These are phyloP conservation scores for Meganola albula DNA, from an alignment of 2,888 invertebrate genomes.

Conservation along the genomic window DNA sequence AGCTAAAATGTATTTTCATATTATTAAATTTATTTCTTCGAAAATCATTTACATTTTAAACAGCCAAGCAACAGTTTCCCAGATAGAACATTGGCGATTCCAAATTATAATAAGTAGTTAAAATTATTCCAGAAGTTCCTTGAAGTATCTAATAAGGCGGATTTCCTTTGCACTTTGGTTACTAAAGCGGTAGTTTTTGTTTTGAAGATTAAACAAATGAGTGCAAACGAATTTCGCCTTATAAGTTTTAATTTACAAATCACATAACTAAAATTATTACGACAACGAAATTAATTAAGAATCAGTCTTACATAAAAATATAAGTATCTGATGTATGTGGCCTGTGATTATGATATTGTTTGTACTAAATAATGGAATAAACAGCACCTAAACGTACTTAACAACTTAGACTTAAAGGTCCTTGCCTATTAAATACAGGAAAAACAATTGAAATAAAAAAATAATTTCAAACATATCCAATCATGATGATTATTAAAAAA, in stretches of 20 bases:
- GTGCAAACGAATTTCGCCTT: slow-evolving; percentile 10
- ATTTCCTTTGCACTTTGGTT: no score
- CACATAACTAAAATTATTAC: slow-evolving; percentile 39
- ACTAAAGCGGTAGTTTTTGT: no score
- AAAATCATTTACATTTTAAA: slow-evolving; percentile 1
- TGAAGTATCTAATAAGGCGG: no score
- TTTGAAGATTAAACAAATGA: no score
- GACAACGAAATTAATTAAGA: slow-evolving; percentile 34
- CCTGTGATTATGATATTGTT: slow-evolving; percentile 31
- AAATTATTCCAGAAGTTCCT: no score
- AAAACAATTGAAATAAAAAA: no score
- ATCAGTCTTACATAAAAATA: slow-evolving; percentile 57
- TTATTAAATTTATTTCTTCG: slow-evolving; percentile 7
- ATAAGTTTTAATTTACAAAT: slow-evolving; percentile 23
- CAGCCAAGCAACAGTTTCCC: slow-evolving; percentile 22
- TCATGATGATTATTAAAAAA: no score
- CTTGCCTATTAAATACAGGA: no score
- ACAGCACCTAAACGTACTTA: slow-evolving; percentile 61
- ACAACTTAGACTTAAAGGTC: no score
- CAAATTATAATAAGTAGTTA: slow-evolving; percentile 5
- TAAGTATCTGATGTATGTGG: slow-evolving; percentile 28
- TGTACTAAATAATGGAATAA: slow-evolving; percentile 56
- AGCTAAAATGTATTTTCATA: slow-evolving; percentile 18
- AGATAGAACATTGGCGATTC: slow-evolving; percentile 5
- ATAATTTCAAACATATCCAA: no score